Evolutionary conservation across 2,797 vertebrate genomes (phyloP).

Genomic region (Pseudotriccus pelzelni): DNA sequence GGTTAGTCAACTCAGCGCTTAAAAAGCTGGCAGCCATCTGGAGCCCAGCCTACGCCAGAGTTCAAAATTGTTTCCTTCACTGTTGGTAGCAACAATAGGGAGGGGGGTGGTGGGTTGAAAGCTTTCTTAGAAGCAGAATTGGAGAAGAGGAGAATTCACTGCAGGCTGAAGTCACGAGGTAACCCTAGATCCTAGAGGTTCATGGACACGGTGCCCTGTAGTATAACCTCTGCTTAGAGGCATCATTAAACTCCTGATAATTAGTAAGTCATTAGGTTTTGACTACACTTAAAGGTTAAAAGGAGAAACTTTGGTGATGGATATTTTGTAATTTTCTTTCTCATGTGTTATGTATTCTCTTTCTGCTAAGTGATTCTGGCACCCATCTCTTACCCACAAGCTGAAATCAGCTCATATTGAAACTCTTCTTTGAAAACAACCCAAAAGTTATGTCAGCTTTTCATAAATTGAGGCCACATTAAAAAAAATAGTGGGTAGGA

Average conservation of each 20-base stretch:
- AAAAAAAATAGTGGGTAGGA: neutral
- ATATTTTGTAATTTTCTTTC: conserved; percentile 60
- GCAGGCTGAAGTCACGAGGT: neutral
- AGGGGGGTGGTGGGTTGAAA: neutral
- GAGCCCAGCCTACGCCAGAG: conserved; percentile 56
- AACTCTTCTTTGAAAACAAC: conserved; percentile 13
- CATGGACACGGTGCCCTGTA: neutral
- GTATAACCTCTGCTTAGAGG: conserved; percentile 30
- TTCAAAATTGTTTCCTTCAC: conserved; percentile 63
- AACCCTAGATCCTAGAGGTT: conserved; percentile 27
- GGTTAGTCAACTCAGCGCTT: conserved; percentile 60
- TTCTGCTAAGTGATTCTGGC: conserved; percentile 7
- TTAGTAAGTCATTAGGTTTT: conserved; percentile 49
- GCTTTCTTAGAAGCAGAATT: conserved; percentile 17
- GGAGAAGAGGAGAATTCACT: conserved; percentile 30
- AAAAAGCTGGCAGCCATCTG: conserved; percentile 63
- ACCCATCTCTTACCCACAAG: conserved; percentile 14
- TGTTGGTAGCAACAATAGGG: conserved; percentile 50
- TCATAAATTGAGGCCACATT: neutral
- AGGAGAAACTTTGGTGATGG: conserved; percentile 31
- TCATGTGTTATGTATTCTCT: conserved; percentile 21
- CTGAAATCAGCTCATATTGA: neutral
- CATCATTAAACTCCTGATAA: conserved; percentile 54
- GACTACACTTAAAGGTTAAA: conserved; percentile 63
- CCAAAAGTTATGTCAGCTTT: neutral